Evolutionary conservation across 2,113 vertebrate genomes (phyloP), one percentile per base, ranked within the genome.

Genomic region (Paradisaea rubra): DNA sequence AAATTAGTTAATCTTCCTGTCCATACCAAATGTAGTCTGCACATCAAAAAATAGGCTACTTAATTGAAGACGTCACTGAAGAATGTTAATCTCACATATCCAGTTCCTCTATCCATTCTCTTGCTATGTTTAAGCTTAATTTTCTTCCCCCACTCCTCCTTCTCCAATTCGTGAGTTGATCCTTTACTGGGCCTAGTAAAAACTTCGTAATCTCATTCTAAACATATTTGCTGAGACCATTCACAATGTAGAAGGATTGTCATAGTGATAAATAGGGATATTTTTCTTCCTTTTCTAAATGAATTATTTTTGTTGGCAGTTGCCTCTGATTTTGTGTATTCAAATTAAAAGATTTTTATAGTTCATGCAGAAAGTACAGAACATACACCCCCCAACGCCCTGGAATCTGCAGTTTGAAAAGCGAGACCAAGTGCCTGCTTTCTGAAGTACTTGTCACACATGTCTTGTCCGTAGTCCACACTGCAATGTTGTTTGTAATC

Each of bases 181-280:
- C 64, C 60, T 93, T 86, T 66, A 89, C 86, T 95, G 72, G 52
- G 35, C 39, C 49, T 44, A 61, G 22, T 6, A n/a, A 35, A 96
- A 95, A 89, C 35, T 86, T 86, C 30, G 63, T 41, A 93, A 56
- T 60, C 76, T 91, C 35, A 81, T 81, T 91, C 66, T 89, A 92
- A 95, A 70, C 61, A 66, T 70, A 22, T 82, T 86, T 69, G 10
- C 65, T 74, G 70, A 65, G 37, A 52, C 81, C 64, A 95, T 89
- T 95, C 50, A 88, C 69, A 70, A 74, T 14, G 50, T 44, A 42
- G 81, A 89, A 82, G 76, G 80, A 93, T 42, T 91, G 30, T 78
- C 91, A 91, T 72, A 91, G 64, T 94, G 70, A 95, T 83, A 95
- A 93, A 96, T 57, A 79, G 72, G 23, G 15, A 9, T 27, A 76